Evolutionary conservation across 2,888 invertebrate genomes (phyloP), one percentile per base, ranked within the genome.

Genomic region (Drosophila barbarae): DNA sequence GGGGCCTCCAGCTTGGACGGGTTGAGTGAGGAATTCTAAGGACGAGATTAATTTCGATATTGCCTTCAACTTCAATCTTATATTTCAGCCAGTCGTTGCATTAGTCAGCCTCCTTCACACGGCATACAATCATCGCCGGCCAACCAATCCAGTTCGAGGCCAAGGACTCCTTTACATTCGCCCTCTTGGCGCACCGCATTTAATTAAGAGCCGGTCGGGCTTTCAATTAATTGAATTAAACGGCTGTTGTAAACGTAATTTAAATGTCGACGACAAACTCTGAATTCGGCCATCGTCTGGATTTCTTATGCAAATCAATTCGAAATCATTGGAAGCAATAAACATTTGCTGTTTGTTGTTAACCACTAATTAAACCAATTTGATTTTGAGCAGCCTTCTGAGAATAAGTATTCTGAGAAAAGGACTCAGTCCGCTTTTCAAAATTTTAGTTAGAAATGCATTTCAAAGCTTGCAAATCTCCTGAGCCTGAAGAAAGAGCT

Each of bases 191-290:
- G 10, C 28, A 39, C 32, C 32, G 38, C 44, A 41, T 34, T 57
- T 39, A 54, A 39, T 39, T 39, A 32, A 30, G 30, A 42, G 44
- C 28, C 36, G 26, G 23, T 54, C 7, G 35, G 54, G 53, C 26
- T 54, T 66, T 55, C 63, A 55, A 34, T 66, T 63, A 66, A 64
- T 66, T 66, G 49, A 66, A 66, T 63, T 65, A 32, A 38, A 63
- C 30, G 50, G 12, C 47, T 38, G 28, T 15, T 34, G 42, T 26
- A 39, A 49, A 44, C 26, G 65, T 18, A 35, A 41, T 47, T 65
- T 42, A 32, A 61, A 35, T 47, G 63, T 21, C 21, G 21, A 34
- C 21, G 30, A 4, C 26, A 58, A 32, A 8, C 30, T 30, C 18
- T 30, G 28, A 44, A 28, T 15, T 44, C 15, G 1, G 6, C 10